Conservation (phyloP, 2,888 invertebrate species). For the Gari tellinella region DNA sequence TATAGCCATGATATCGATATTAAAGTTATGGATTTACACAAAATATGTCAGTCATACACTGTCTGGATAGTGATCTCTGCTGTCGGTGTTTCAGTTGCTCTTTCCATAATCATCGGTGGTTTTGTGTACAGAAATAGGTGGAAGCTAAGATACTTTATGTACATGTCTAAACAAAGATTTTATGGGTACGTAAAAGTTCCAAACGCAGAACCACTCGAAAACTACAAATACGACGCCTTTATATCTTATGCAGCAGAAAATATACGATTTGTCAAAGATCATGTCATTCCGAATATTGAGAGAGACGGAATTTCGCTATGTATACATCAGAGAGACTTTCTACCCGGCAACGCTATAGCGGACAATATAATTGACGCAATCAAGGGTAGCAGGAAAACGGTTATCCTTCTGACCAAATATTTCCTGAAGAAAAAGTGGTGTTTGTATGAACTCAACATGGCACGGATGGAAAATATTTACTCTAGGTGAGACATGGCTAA, state of each 20-base stretch:
- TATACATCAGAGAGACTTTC: conserved; percentile 62
- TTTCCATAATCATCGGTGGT: conserved; percentile 20
- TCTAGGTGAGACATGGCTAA: too few relatives aligned
- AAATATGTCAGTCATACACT: conserved; percentile 10
- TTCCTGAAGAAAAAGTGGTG: conserved; percentile 64
- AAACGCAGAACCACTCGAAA: background rate
- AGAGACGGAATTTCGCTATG: conserved; percentile 44
- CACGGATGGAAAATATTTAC: conserved; percentile 57
- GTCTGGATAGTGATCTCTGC: background rate
- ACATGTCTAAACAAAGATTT: conserved; percentile 32
- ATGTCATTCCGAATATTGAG: conserved; percentile 29
- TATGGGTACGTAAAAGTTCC: conserved; percentile 12
- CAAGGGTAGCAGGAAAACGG: conserved; percentile 58
- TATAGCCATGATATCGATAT: background rate
- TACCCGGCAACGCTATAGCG: conserved; percentile 55
- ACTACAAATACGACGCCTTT: conserved; percentile 60
- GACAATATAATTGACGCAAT: conserved; percentile 62
- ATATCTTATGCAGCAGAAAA: conserved; percentile 49
- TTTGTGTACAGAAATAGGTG: conserved; percentile 46
- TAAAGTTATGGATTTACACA: conserved; percentile 3
- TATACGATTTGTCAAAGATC: conserved; percentile 16
- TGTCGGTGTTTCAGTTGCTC: conserved; percentile 2
- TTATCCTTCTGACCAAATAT: conserved; percentile 50
- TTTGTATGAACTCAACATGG: conserved; percentile 66
- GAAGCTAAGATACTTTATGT: conserved; percentile 53